Base-by-base conservation (phyloP, 2,797 vertebrate genomes). In the Syngnathus acus region DNA sequence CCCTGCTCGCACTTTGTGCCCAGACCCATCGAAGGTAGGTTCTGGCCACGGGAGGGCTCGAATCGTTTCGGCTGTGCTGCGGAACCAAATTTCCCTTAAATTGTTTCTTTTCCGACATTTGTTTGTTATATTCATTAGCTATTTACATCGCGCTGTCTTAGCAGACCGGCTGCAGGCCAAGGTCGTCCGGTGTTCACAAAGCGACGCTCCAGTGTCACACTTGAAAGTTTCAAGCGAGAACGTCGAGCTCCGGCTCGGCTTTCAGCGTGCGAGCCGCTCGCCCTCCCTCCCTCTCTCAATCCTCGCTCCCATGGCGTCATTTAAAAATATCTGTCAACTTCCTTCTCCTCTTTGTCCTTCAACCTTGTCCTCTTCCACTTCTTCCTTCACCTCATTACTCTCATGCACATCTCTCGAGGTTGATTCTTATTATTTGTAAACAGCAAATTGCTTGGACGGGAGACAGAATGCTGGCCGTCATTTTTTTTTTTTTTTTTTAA, bases 1-100 rank as follows among this genome's bases (percentile, higher is more conserved):
- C 92, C 97, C 23, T 97, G 94, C 78, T 97, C 96, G 71, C 96
- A 98, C 94, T 98, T 98, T 80, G 94, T 98, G 82, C 96, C 96
- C 79, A 93, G 94, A 88, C 96, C 96, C 77, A 95, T 98, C 74
- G 94, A 98, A 95, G 96, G 96, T 97, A 58, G 2, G 6, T 23
- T 11, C 53, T 23, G 21, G 23, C 51, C 9, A 1, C n/a, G 6
- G 8, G 48, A 54, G 9, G 10, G 9, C 9, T 54, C 16, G 11
- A 51, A 51, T 19, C 1, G 40, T 32, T 32, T 4, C 32, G 32
- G 32, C 4, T 32, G 32, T 4, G 32, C 3, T 7, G 9, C 6
- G 39, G 39, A 42, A 42, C 9, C 7, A 42, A 9, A 42, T 7
- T 42, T 42, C 40, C 6, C 40, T 47, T 14, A 1, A 4, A 17